phyloP scores from a whole-genome alignment of 2,113 vertebrate genomes.

The Leptobrachium leishanense region DNA sequence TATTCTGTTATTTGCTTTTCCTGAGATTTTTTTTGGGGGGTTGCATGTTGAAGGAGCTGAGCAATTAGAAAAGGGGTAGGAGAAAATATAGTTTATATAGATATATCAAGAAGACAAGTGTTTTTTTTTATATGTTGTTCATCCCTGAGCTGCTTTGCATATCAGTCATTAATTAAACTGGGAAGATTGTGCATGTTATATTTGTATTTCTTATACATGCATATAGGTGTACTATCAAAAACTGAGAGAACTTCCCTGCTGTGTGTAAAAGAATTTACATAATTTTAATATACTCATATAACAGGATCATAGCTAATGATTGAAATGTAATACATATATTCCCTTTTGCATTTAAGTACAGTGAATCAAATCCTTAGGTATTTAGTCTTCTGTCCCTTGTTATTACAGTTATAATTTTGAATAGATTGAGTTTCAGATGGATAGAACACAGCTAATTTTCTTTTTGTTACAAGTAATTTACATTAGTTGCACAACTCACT shows the following conservation, averaged over 20 bases:
- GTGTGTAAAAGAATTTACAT: constrained; percentile 26
- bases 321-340: neutral
- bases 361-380: no score
- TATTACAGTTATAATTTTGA: no score
- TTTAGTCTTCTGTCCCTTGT: no score
- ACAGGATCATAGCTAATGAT: constrained; percentile 31
- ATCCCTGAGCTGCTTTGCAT: constrained; percentile 16
- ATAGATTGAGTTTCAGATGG: no score
- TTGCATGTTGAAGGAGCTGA: constrained; percentile 40
- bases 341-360: no score
- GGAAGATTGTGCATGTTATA: constrained; percentile 26
- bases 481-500: no score
- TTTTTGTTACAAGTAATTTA: no score
- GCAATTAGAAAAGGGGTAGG: neutral
- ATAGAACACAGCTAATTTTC: no score
- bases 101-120: no score
- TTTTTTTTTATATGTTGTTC: constrained; percentile 13
- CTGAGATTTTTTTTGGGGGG: constrained; percentile 52
- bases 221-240: constrained; percentile 21
- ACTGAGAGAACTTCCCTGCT: constrained; percentile 3
- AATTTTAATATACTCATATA: constrained; percentile 32
- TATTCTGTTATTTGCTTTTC: constrained; percentile 64
- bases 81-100: neutral
- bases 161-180: constrained; percentile 25
- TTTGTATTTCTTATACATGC: constrained; percentile 12